Evolutionary conservation across 2,113 vertebrate genomes (phyloP).

Genomic region (Pseudolaguvia tuberculata): DNA sequence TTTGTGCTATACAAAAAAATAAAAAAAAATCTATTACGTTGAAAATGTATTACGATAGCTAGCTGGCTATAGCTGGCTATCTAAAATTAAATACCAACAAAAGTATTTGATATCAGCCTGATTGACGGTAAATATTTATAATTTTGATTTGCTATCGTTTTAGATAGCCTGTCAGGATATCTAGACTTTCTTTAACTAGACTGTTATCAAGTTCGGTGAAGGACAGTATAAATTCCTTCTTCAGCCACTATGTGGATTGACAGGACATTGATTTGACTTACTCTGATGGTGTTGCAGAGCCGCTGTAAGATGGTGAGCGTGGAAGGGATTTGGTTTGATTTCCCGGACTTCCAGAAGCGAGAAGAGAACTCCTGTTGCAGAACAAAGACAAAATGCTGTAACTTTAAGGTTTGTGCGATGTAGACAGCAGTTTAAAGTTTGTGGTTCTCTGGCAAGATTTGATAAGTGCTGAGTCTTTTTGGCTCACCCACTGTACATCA

Average conservation of each 20-base stretch:
- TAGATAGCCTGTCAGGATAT: too few species aligned
- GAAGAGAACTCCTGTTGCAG: conserved; percentile 76
- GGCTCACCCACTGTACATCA: conserved; percentile 90
- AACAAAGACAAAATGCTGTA: neutral
- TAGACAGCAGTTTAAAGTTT: neutral
- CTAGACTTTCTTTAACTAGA: too few species aligned
- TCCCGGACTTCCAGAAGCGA: conserved; percentile 81
- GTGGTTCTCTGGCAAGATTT: neutral
- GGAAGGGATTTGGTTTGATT: conserved; percentile 81
- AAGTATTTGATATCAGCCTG: too few species aligned
- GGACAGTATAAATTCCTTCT: too few species aligned
- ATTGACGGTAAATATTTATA: too few species aligned
- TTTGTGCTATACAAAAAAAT: too few species aligned
- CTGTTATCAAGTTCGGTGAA: too few species aligned
- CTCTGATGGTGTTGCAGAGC: conserved; percentile 81
- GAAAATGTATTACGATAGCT: neutral
- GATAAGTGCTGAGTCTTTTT: neutral
- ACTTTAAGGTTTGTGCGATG: neutral
- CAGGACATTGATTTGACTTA: conserved; percentile 54
- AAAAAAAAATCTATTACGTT: too few species aligned
- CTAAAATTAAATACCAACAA: too few species aligned
- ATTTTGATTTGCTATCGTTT: too few species aligned
- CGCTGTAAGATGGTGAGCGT: conserved; percentile 80
- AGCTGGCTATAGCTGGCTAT: neutral
- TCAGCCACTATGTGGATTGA: neutral